Evolutionary conservation across 2,797 vertebrate genomes (phyloP).

Genomic region (Esox lucius): DNA sequence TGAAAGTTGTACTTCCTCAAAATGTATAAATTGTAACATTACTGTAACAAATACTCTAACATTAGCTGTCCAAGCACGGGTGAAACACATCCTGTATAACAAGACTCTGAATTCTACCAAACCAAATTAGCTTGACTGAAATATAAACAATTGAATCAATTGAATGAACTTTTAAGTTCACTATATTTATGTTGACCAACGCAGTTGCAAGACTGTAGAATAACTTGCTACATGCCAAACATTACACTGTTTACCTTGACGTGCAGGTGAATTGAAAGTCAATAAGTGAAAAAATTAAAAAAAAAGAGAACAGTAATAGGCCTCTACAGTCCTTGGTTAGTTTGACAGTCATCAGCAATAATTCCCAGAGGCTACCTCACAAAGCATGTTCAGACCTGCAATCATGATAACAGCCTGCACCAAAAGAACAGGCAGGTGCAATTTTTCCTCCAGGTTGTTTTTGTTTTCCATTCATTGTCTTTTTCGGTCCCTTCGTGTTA

Average conservation of each 20-base stretch:
- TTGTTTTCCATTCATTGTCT: conserved; percentile 28
- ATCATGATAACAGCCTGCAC: conserved; percentile 2
- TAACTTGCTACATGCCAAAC: not conserved
- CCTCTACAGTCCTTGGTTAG: not conserved
- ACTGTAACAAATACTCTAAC: no score
- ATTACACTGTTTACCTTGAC: not conserved
- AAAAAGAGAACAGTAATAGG: no score
- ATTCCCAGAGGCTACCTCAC: conserved; percentile 45
- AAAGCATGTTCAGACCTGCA: conserved; percentile 60
- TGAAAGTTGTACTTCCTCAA: no score
- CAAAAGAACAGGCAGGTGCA: conserved; percentile 41
- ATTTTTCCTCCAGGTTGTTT: conserved; percentile 36
- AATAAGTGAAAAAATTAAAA: no score
- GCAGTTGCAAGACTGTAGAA: not conserved
- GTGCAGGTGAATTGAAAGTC: not conserved
- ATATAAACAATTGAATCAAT: no score
- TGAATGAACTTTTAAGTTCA: no score
- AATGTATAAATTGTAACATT: no score
- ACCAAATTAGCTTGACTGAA: no score
- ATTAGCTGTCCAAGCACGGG: no score
- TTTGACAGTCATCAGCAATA: conserved; percentile 23
- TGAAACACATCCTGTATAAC: no score
- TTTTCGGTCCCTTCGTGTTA: not conserved
- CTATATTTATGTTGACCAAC: not conserved
- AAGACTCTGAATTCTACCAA: no score